Base-by-base conservation (phyloP, 2,888 invertebrate species). In the Carpatolechia fugitivella region DNA sequence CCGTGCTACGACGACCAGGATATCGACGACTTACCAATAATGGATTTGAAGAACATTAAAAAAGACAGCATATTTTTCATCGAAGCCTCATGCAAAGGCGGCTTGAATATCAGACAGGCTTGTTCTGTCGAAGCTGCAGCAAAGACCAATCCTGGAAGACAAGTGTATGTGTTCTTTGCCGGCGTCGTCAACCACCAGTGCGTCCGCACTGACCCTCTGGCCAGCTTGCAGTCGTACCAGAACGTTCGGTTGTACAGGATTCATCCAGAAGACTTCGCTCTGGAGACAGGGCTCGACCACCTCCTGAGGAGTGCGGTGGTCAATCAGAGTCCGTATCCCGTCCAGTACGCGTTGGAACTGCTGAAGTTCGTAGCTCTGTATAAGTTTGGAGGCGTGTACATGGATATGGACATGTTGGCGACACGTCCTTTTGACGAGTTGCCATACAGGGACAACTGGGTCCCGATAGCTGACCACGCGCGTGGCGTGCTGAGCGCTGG, bases 331-430 rank as follows among this genome's bases (percentile, higher is more conserved):
- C 73, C 79, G 0, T 72, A 33, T 11, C 33, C 33, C 94, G 5
- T 88, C 86, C 48, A 74, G 72, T 1, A 93, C 93, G 29, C 63
- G 69, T 1, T 94, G 92, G 94, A 95, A 68, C 83, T 94, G 1
- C 78, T 95, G 11, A 81, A 94, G 61, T 94, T 92, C 66, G 68
- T 94, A 47, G 92, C 94, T 0, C 78, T 96, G 3, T 95, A 93
- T 91, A 95, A 94, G 70, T 95, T 91, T 75, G 95, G 95, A 10
- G 96, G 96, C 0, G 92, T 95, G 50, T 96, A 95, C 72, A 76
- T 96, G 52, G 96, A 96, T 67, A 80, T 95, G 61, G 96, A 96
- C 74, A 92, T 95, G 1, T 88, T 96, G 11, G 92, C 33, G 10
- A 33, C 33, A 2, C 8, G 33, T 3, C 33, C 33, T 3, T 33